A percentile compares a stretch with the other conserved stretches of the same genome.
Conservation (phyloP, 2,113 vertebrate genomes). For the Eudyptes chrysolophus region DNA sequence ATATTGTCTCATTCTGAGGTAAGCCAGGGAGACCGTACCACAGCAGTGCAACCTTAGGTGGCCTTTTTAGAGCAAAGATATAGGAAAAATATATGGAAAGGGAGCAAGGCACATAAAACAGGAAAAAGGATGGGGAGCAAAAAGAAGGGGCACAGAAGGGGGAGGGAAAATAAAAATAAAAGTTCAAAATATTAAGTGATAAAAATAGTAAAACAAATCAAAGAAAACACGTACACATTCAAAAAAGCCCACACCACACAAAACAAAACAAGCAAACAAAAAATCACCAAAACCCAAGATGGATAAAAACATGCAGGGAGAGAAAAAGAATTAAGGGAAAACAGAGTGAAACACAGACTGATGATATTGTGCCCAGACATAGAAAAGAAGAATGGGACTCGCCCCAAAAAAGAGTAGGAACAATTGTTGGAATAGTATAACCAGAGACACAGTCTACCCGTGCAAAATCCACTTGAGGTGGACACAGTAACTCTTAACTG, state of each 20-base stretch:
- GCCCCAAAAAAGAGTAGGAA: neutral
- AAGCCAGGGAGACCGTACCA: conserved; percentile 14
- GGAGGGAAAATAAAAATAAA: neutral
- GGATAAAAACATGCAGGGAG: neutral
- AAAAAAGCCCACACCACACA: neutral
- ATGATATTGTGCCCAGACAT: neutral
- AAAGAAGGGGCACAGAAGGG: neutral
- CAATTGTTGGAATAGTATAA: neutral
- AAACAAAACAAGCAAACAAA: neutral
- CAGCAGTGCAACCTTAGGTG: conserved; percentile 28
- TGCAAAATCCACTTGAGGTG: neutral
- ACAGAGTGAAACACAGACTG: neutral
- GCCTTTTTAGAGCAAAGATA: conserved; percentile 15
- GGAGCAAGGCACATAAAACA: neutral
- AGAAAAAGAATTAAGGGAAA: neutral
- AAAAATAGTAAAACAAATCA: neutral
- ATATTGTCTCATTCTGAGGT: conserved; percentile 43
- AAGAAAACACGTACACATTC: neutral
- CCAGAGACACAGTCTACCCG: neutral
- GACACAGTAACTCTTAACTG: neutral
- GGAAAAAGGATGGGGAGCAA: neutral
- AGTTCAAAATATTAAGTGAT: neutral
- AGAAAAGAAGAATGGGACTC: neutral
- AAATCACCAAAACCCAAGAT: neutral
- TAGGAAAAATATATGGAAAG: neutral